phyloP scores from a whole-genome alignment of 1,140 invertebrate species.

The Trichonephila inaurata region DNA sequence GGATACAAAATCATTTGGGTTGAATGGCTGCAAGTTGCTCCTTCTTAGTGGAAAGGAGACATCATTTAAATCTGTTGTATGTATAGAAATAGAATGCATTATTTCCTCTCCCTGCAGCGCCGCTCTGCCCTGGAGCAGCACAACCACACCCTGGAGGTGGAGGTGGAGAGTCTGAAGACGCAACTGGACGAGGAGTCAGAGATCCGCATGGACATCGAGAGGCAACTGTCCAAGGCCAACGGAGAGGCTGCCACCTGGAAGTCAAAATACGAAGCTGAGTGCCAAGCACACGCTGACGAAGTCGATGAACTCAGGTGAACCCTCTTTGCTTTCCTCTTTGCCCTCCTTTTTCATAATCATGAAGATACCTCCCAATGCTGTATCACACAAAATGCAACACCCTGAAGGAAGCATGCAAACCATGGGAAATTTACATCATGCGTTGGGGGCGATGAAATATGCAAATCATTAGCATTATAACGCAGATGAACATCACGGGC shows the following conservation, averaged over 20 bases:
- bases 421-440: too few relatives aligned
- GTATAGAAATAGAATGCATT: not conserved
- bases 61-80: too few relatives aligned
- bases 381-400: too few relatives aligned
- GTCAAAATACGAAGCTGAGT: constrained; percentile 95
- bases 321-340: not conserved
- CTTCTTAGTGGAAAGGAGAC: too few relatives aligned
- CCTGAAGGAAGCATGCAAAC: too few relatives aligned
- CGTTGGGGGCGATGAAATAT: too few relatives aligned
- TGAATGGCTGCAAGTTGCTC: too few relatives aligned
- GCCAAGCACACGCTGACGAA: constrained; percentile 93
- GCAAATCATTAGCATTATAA: too few relatives aligned
- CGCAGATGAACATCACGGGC: too few relatives aligned
- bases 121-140: constrained; percentile 92
- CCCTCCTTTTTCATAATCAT: too few relatives aligned
- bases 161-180: constrained; percentile 94
- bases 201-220: constrained; percentile 95
- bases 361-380: too few relatives aligned
- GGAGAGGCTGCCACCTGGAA: constrained; percentile 93
- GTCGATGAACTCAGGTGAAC: constrained; percentile 91
- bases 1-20: too few relatives aligned
- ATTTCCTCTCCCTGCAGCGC: constrained; percentile 82
- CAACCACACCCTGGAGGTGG: constrained; percentile 93
- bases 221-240: constrained; percentile 95
- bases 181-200: constrained; percentile 98